These are phyloP conservation scores for Microctonus hyperodae DNA, from an alignment of 2,888 invertebrate species.

Conservation along the genomic window DNA sequence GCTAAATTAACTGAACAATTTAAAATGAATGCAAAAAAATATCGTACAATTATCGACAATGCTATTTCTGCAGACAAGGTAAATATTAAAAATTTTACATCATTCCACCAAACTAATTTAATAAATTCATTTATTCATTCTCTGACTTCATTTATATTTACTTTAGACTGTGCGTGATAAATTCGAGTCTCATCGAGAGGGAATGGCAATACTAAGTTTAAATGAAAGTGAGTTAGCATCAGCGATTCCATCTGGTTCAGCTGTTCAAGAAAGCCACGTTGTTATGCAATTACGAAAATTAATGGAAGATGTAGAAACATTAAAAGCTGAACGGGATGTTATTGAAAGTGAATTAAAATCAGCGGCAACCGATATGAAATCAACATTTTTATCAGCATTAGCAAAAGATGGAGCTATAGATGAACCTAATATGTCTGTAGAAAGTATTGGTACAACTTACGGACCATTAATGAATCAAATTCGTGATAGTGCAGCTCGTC, in stretches of 20 bases:
- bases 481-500: slow-evolving; percentile 75
- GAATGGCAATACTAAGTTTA: slow-evolving; percentile 83
- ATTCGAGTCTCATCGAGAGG: slow-evolving; percentile 77
- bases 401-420: slow-evolving; percentile 80
- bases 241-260: slow-evolving; percentile 74
- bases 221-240: slow-evolving; percentile 74
- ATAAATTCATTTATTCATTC: neutral
- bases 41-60: slow-evolving; percentile 90
- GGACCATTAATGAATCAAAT: slow-evolving; percentile 82
- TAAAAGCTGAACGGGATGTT: slow-evolving; percentile 89
- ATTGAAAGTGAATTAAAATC: slow-evolving; percentile 88
- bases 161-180: slow-evolving; percentile 82
- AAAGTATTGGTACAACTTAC: slow-evolving; percentile 76
- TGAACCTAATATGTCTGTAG: slow-evolving; percentile 76
- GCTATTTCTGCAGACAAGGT: slow-evolving; percentile 76
- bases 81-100: slow-evolving; percentile 8
- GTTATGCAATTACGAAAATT: slow-evolving; percentile 75
- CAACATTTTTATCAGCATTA: slow-evolving; percentile 77
- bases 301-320: slow-evolving; percentile 84
- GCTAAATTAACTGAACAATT: slow-evolving; percentile 89
- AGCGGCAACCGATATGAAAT: slow-evolving; percentile 82
- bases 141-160: slow-evolving; percentile 7
- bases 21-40: slow-evolving; percentile 88
- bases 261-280: slow-evolving; percentile 68
- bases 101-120: neutral